Base-by-base conservation (phyloP, 2,113 vertebrate species). In the Anser cygnoides region DNA sequence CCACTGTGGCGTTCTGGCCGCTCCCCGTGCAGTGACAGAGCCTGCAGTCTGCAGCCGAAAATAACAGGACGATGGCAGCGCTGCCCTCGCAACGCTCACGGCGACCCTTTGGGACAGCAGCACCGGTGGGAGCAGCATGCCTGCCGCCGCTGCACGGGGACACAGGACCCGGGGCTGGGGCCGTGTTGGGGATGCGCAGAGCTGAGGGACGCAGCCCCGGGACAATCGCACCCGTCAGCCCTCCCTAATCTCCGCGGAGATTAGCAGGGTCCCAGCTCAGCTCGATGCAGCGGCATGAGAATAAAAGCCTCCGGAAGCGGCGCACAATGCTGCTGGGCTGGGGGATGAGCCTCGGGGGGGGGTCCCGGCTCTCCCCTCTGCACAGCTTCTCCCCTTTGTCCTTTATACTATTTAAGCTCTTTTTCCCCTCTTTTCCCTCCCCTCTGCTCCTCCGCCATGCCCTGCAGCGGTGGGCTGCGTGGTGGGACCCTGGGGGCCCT, bases 401-500 rank as follows among this genome's bases (percentile, higher is more conserved):
- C 18, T 6, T 28, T 14, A 0, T 20, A 72, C 28, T 9, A 0
- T 2, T 62, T 49, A 95, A 52, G 23, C 54, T 41, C 50, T 59
- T 20, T 33, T 55, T 25, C 23, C 13, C 15, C 37, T 37, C 35
- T 70, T 10, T 18, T 67, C 43, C 6, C 0, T 26, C 22, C 17
- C 5, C 6, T 28, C 37, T 2, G 13, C n/a, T 18, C 19, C 29
- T 29, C 28, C 3, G 1, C 57, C 4, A 19, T 23, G 33, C 50
- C 50, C 33, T 5, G 96, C 97, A 99, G 98, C 98, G 8, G 96
- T 98, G 49, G 98, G 99, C 97, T 99, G 99, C 39, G 94, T 89
- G 17, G 98, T 98, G 74, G 97, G 98, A 8, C 96, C 97, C 3
- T 99, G 98, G 99, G 98, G 98, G n/a, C 89, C 97, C 2, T 99